Base-by-base conservation (phyloP, 2,113 vertebrate genomes). In the Pogona vitticeps region DNA sequence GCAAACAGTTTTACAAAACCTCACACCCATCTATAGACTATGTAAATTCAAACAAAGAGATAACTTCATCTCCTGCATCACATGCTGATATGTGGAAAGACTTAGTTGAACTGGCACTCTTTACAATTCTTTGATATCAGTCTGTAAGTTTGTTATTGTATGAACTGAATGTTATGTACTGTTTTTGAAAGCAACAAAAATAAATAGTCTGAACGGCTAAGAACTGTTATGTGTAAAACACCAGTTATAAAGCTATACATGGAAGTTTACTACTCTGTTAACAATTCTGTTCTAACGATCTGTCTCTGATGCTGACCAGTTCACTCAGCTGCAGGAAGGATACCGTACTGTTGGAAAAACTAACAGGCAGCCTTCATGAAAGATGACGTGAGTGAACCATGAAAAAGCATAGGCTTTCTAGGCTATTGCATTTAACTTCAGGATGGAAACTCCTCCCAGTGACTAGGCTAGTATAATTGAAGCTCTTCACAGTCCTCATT, bases 341-440 rank as follows among this genome's bases (percentile, higher is more conserved):
- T 59, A 88, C 20, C 33, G 70, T 46, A 63, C n/a, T 89, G 86
- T 31, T 72, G 12, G 17, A 80, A 90, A 93, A 91, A 86, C 0
- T 87, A 7, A 72, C 38, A 1, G 3, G 31, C 42, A 84, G 6
- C 23, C 10, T 77, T 2, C 71, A 67, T 0, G 0, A 72, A 17
- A 91, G 89, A 79, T 81, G 71, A 52, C 8, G 20, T 61, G n/a
- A 86, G 71, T 70, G 28, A 17, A 38, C n/a, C 65, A 3, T 59
- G 61, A 89, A 72, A 90, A 71, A 88, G 61, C 14, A 70, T 33
- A 70, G 15, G 0, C 0, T 90, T 91, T 90, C 86, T 82, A 91
- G 42, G 26, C 72, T 1, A 56, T 1, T 65, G 38, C 78, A 18
- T 33, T 87, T 88, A 90, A 88, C 75, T 13, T 83, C 70, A 75